These are phyloP conservation scores for Nemotelus nigrinus DNA, from an alignment of 2,888 invertebrate species.

Conservation along the genomic window DNA sequence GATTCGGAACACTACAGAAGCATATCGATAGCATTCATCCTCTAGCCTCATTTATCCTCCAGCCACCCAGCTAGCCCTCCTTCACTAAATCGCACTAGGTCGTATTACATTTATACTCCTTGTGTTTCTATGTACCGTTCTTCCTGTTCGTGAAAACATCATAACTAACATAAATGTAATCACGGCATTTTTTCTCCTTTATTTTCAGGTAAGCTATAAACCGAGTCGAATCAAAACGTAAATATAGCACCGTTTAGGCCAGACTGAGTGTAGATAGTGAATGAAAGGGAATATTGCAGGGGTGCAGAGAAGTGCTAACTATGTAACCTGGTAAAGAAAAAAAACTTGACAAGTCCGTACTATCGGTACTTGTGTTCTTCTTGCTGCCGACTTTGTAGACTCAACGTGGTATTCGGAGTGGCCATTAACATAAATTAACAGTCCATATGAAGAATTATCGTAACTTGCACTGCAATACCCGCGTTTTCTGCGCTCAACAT, in stretches of 20 bases:
- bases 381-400: neutral
- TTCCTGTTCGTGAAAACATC: slow-evolving; percentile 30
- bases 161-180: slow-evolving; percentile 37
- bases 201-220: slow-evolving; percentile 41
- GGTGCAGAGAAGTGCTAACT: too few species aligned
- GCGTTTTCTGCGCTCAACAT: neutral
- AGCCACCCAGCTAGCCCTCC: too few species aligned
- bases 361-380: too few species aligned
- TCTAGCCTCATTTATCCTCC: too few species aligned
- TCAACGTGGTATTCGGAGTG: slow-evolving; percentile 10
- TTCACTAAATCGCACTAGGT: too few species aligned
- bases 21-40: neutral
- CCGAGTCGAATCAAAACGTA: slow-evolving; percentile 1
- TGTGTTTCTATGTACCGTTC: neutral
- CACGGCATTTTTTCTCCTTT: slow-evolving; percentile 23
- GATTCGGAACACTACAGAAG: neutral
- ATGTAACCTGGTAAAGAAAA: too few species aligned
- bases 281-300: too few species aligned
- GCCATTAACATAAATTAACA: slow-evolving; percentile 43
- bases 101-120: too few species aligned
- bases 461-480: slow-evolving; percentile 18
- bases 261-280: too few species aligned
- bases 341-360: too few species aligned
- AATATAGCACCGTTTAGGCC: slow-evolving; percentile 4
- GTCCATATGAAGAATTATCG: slow-evolving; percentile 37